Evolutionary conservation across 2,888 invertebrate species (phyloP), one percentile per base, ranked within the genome.

Genomic region (Anorthoa munda): DNA sequence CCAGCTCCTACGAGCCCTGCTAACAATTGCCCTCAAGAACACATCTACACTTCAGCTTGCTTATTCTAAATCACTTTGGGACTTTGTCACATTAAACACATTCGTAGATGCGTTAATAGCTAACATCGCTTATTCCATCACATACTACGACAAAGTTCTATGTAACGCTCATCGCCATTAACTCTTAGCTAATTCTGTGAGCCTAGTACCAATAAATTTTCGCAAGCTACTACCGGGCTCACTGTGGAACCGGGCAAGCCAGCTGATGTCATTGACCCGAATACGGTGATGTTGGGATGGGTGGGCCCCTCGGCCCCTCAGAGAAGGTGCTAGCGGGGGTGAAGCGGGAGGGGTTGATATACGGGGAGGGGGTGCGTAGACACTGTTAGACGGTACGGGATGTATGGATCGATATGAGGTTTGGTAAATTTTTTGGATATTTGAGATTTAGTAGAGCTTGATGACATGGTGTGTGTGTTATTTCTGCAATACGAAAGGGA

Each of bases 181-280:
- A 21, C 53, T 55, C 23, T 55, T 23, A 60, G 45, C 60, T 7
- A 0, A 21, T 60, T 15, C 39, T 60, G 9, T 21, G 21, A 60
- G 39, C 60, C 60, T 60, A 60, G 59, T 60, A 23, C 53, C 4
- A 5, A 60, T 23, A 21, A 3, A 21, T 21, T 53, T 48, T 18
- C 46, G 5, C 5, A 1, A 63, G 39, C 31, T 9, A 70, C 66
- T 63, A 68, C 68, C 68, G 55, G 60, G 79, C 65, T 56, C 53
- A 59, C 55, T 48, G 66, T 45, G 80, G 64, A 39, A 58, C 58
- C 65, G 65, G 31, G 58, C 66, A 65, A 50, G 48, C 68, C 89
- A 89, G 88, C 89, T 90, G 88, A 88, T 89, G 94, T 94, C 94
- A 87, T 91, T 93, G 94, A 94, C 94, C 94, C 85, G 88, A 79